Evolutionary conservation across 2,113 vertebrate species (phyloP).

Genomic region (Muntiacus muntjak): DNA sequence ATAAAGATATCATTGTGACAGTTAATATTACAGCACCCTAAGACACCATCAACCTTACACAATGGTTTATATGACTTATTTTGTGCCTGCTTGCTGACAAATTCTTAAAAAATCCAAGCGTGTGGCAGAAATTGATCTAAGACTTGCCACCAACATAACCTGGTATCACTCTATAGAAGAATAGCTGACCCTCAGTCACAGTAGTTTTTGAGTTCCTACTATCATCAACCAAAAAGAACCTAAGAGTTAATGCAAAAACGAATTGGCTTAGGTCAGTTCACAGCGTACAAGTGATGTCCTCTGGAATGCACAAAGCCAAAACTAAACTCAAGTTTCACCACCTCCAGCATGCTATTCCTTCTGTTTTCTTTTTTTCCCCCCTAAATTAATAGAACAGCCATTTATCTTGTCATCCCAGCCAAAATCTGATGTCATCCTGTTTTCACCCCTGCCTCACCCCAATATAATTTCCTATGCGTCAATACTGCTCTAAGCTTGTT

Average conservation of each 20-base stretch:
- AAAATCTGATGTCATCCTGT: neutral
- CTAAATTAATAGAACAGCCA: neutral
- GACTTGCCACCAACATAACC: neutral
- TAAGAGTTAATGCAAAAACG: neutral
- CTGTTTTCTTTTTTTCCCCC: neutral
- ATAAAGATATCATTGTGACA: neutral
- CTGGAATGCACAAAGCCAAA: neutral
- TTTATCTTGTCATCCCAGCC: neutral
- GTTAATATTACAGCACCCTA: neutral
- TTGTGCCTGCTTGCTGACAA: neutral
- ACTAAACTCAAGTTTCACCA: neutral
- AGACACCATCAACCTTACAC: neutral
- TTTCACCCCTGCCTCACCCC: neutral
- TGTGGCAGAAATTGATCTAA: neutral
- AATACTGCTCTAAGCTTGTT: neutral
- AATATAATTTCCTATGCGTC: neutral
- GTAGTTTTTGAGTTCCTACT: neutral
- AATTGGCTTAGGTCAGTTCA: neutral
- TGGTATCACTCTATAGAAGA: neutral
- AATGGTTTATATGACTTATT: neutral
- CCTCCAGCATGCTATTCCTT: neutral
- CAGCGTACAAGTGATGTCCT: neutral
- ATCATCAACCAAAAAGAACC: neutral
- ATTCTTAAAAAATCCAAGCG: neutral
- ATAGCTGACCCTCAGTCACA: neutral